Evolutionary conservation across 2,113 vertebrate species (phyloP), one percentile per base, ranked within the genome.

Genomic region (Bujurquina vittata): DNA sequence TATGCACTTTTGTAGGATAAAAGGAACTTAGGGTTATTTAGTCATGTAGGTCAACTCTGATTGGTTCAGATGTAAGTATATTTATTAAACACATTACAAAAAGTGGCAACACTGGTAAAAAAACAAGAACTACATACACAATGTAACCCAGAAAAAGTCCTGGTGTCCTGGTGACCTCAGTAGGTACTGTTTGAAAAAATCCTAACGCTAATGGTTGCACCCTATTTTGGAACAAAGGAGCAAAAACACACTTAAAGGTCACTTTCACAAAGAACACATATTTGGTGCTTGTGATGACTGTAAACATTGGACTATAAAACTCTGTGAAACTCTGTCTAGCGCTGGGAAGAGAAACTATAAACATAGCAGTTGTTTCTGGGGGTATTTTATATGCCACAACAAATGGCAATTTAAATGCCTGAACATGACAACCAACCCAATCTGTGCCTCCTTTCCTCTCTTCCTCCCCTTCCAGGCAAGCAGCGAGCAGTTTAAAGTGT

Each of bases 301-400:
- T 86, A 91, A 91, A 90, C 67, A 49, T 23, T 5, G 4, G 73
- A 85, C 72, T 81, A 77, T 90, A 91, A 92, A 93, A 90, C 37
- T 54, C 55, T 40, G 69, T 90, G 90, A 92, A 93, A 90, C 37
- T 54, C 55, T 40, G 63, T 22, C 61, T 72, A 69, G 46, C 49
- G 40, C 83, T 88, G 85, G 77, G 87, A 86, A 88, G 79, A 87
- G 73, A 87, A 92, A 73, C 90, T 92, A 92, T 92, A 93, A 92
- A 92, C 2, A 11, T 20, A 6, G 55, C 63, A 76, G 85, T 89
- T 92, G 88, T 92, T 92, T 91, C 80, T 88, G 79, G 76, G 57
- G 63, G 63, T 3, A 77, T 87, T 93, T 92, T 90, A 91, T 85
- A 83, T 87, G 57, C 84, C 79, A 82, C 89, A 90, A 89, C 79